Percentiles rank a stretch among this genome's conserved stretches.
phyloP scores from a whole-genome alignment of 2,797 vertebrate genomes.

The Danio aesculapii region DNA sequence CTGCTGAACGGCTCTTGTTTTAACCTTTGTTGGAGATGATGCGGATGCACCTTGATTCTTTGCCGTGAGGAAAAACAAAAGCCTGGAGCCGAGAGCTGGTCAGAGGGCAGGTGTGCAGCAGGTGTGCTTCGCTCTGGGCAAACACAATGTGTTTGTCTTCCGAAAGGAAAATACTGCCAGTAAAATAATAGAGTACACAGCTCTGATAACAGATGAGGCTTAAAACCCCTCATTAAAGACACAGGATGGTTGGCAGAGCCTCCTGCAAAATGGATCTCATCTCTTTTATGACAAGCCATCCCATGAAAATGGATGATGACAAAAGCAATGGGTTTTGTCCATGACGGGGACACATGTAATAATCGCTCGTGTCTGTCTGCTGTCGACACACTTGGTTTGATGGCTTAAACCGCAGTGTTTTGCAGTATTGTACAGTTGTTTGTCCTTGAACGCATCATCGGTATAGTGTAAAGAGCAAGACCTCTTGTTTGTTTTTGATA shows the following conservation, averaged over 20 bases:
- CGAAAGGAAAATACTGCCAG: slow-evolving; percentile 75
- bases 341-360: slow-evolving; percentile 37
- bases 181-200: slow-evolving; percentile 71
- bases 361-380: slow-evolving; percentile 47
- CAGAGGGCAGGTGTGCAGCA: slow-evolving; percentile 85
- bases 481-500: neutral
- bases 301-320: slow-evolving; percentile 56
- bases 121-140: slow-evolving; percentile 85
- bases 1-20: slow-evolving; percentile 19
- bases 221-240: slow-evolving; percentile 67
- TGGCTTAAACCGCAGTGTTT: slow-evolving; percentile 32
- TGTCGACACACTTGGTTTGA: slow-evolving; percentile 25
- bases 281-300: slow-evolving; percentile 59
- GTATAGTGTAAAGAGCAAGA: slow-evolving; percentile 10
- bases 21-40: slow-evolving; percentile 36
- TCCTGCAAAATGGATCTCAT: slow-evolving; percentile 59
- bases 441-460: slow-evolving; percentile 47
- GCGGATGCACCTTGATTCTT: slow-evolving; percentile 49
- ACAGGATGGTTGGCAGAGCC: slow-evolving; percentile 64
- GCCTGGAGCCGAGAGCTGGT: slow-evolving; percentile 62
- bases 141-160: slow-evolving; percentile 86
- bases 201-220: slow-evolving; percentile 64
- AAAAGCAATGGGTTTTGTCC: slow-evolving; percentile 55
- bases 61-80: slow-evolving; percentile 71
- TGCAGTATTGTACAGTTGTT: slow-evolving; percentile 34